These are phyloP conservation scores for Linnaemya vulpina DNA, from an alignment of 2,888 invertebrate genomes.

Conservation along the genomic window DNA sequence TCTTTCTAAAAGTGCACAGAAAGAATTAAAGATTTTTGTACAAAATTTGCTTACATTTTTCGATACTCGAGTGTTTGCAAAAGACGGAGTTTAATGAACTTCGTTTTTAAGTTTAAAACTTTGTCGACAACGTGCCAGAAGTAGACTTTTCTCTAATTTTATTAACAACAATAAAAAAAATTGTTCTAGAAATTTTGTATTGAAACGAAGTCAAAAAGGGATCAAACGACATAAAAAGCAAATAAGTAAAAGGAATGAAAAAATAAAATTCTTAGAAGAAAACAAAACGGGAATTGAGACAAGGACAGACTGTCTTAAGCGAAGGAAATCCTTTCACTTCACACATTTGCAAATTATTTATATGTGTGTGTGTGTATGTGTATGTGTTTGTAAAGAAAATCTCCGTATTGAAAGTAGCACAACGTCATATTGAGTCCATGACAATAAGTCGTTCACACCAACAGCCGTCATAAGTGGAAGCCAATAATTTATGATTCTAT, in stretches of 20 bases:
- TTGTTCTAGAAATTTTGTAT: neutral
- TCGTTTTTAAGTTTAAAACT: neutral
- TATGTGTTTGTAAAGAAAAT: neutral
- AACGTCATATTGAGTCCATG: slow-evolving; percentile 20
- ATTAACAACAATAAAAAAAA: neutral
- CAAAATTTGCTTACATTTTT: neutral
- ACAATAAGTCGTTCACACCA: slow-evolving; percentile 9
- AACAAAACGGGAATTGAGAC: slow-evolving; percentile 9
- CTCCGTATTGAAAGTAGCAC: slow-evolving; percentile 4
- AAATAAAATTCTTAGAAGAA: slow-evolving; percentile 6
- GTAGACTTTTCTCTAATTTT: neutral
- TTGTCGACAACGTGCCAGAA: slow-evolving; percentile 4
- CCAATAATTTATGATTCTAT: slow-evolving; percentile 21
- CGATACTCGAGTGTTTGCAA: neutral
- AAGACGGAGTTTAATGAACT: slow-evolving; percentile 19
- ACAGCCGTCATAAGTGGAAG: neutral
- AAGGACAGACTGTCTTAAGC: slow-evolving; percentile 11
- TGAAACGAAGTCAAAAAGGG: neutral
- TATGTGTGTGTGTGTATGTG: no score
- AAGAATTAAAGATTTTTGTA: neutral
- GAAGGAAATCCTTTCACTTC: neutral
- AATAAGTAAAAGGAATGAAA: neutral
- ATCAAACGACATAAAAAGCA: neutral
- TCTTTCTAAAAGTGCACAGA: neutral
- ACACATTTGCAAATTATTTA: neutral